A percentile compares a stretch with the other conserved stretches of the same genome.
Evolutionary conservation across 2,888 invertebrate species (phyloP).

Genomic region (Eristalis pertinax): DNA sequence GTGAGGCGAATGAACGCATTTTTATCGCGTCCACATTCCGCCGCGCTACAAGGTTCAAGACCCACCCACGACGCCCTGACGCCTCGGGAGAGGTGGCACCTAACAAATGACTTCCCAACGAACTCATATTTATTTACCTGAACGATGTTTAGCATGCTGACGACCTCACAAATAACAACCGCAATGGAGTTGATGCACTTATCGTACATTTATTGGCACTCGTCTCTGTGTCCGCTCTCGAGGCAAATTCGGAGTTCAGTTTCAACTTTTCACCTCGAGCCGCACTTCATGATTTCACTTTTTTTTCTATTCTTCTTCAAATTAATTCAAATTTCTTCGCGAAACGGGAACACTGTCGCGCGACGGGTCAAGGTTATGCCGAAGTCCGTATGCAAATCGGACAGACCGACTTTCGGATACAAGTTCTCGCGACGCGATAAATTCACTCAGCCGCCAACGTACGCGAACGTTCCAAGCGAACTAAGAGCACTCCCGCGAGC

Average conservation of each 20-base stretch:
- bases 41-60: neutral
- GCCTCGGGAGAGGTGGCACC: neutral
- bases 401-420: neutral
- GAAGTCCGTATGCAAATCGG: conserved; percentile 38
- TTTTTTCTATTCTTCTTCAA: conserved; percentile 4
- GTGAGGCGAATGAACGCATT: no score
- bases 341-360: neutral
- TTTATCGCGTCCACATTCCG: neutral
- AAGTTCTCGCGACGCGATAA: conserved; percentile 22
- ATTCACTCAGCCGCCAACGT: conserved; percentile 46
- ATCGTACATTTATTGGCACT: conserved; percentile 48
- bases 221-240: neutral
- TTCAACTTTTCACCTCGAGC: conserved; percentile 31
- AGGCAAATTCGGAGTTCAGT: neutral
- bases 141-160: conserved; percentile 62
- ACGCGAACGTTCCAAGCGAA: conserved; percentile 53
- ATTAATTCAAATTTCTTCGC: conserved; percentile 19
- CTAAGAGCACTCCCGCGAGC: conserved; percentile 35
- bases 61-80: neutral
- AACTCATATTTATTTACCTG: conserved; percentile 45
- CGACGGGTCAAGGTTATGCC: conserved; percentile 55
- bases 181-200: conserved; percentile 55
- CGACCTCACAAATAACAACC: conserved; percentile 51
- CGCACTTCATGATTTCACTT: conserved; percentile 41
- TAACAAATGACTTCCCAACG: neutral